These are phyloP conservation scores for Lasiurus borealis DNA, from an alignment of 2,113 vertebrate genomes.

Conservation along the genomic window DNA sequence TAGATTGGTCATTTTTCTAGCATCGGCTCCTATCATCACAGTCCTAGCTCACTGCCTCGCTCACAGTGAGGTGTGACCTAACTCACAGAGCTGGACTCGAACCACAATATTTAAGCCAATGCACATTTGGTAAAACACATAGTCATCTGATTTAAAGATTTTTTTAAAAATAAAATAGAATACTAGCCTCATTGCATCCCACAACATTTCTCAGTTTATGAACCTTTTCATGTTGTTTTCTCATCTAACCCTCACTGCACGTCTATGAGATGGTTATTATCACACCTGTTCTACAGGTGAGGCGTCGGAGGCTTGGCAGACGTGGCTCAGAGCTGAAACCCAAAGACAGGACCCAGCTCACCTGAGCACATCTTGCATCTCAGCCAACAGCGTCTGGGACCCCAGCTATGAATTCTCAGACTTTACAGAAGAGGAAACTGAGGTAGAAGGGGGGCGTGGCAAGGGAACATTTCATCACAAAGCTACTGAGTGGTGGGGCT, in stretches of 20 bases:
- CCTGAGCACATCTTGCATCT: background rate
- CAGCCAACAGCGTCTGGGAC: background rate
- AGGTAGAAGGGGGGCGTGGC: background rate
- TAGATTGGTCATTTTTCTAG: background rate
- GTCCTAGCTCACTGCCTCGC: no score
- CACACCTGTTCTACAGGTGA: no score
- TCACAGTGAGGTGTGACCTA: no score
- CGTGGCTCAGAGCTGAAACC: background rate
- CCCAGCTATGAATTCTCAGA: background rate
- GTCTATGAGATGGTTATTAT: background rate
- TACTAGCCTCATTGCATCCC: background rate
- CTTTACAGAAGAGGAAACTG: constrained; percentile 10
- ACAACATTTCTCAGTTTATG: background rate
- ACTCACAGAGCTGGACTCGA: background rate
- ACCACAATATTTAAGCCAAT: background rate
- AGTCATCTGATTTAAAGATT: background rate
- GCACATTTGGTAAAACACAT: background rate
- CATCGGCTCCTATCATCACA: background rate
- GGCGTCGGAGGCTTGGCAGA: background rate
- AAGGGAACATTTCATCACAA: background rate
- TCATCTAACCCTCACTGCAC: background rate
- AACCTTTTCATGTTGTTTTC: background rate
- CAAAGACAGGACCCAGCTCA: background rate
- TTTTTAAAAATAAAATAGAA: background rate
- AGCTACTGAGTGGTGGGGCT: background rate